phyloP scores from a whole-genome alignment of 2,797 vertebrate species.

The Anguilla anguilla region DNA sequence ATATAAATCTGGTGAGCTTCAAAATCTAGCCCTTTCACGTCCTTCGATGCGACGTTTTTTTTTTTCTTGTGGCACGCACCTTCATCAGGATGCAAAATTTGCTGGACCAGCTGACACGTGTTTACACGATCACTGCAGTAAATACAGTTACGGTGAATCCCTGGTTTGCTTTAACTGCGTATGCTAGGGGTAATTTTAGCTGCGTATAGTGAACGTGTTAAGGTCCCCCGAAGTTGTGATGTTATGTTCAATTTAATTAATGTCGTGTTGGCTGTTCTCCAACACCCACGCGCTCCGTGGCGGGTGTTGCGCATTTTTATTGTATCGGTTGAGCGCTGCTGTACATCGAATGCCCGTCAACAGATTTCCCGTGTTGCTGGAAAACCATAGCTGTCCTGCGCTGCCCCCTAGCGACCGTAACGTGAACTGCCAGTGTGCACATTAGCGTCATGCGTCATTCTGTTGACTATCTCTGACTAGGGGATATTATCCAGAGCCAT shows the following conservation, averaged over 20 bases:
- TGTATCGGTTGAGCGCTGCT: constrained; percentile 1
- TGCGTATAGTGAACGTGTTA: neutral
- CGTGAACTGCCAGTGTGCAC: constrained; percentile 7
- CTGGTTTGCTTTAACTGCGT: neutral
- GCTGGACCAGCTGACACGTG: neutral
- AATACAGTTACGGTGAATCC: neutral
- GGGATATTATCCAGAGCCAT: neutral
- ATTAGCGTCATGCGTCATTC: neutral
- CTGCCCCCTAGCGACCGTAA: constrained; percentile 42
- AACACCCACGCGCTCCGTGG: neutral
- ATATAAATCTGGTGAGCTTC: constrained; percentile 31
- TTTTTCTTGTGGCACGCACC: neutral
- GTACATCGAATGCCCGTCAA: constrained; percentile 3
- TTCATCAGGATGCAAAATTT: neutral
- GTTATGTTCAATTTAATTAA: neutral
- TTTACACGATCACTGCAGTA: neutral
- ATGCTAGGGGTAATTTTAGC: neutral
- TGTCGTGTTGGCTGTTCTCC: neutral
- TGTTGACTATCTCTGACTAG: neutral
- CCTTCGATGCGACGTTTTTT: neutral
- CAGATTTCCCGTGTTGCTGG: neutral
- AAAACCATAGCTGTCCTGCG: constrained; percentile 22
- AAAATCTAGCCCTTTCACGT: constrained; percentile 18
- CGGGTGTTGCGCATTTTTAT: neutral
- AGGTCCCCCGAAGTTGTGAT: neutral